Base-by-base conservation (phyloP, 2,888 invertebrate species). In the Notocelia uddmanniana region DNA sequence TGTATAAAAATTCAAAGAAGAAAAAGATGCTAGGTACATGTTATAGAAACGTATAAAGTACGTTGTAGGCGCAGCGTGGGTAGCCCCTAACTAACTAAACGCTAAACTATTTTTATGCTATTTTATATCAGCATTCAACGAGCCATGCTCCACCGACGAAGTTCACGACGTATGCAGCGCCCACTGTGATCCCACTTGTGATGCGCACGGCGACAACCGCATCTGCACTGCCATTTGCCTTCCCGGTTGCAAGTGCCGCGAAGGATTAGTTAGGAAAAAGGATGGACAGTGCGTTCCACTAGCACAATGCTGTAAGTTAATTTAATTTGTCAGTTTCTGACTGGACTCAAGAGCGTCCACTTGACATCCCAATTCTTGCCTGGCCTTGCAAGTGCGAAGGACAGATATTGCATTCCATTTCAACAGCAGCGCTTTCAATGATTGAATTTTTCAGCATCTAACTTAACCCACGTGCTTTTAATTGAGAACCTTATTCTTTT, bases 201-300 rank as follows among this genome's bases (percentile, higher is more conserved):
- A 68, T 19, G 0, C 5, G 0, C 45, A 48, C 21, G 19, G 15
- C 6, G 50, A 48, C 26, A 45, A n/a, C 55, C 54, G 37, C 1
- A 11, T n/a, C 18, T 68, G 68, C 50, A 23, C 58, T 21, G 11
- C 41, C 19, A 48, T 34, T 9, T 68, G 68, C 19, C 26, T 58
- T 9, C 58, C 68, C n/a, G 68, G 57, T 21, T 68, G 68, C 58
- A 31, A 57, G 58, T 68, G 68, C 23, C 45, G 57, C 11, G 48
- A 58, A 10, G 68, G 58, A 58, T 58, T 68, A 13, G 58, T 68
- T 18, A 68, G 68, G 57, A 58, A 21, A 21, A 58, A 58, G 31
- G 68, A 59, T n/a, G 19, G 48, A 21, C 34, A 58, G 21, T 68
- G 68, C 31, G 34, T 68, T 10, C 48, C 48, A 1, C 58, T 58